Evolutionary conservation across 2,888 invertebrate genomes (phyloP).

Genomic region (Phanerotoma sp.): DNA sequence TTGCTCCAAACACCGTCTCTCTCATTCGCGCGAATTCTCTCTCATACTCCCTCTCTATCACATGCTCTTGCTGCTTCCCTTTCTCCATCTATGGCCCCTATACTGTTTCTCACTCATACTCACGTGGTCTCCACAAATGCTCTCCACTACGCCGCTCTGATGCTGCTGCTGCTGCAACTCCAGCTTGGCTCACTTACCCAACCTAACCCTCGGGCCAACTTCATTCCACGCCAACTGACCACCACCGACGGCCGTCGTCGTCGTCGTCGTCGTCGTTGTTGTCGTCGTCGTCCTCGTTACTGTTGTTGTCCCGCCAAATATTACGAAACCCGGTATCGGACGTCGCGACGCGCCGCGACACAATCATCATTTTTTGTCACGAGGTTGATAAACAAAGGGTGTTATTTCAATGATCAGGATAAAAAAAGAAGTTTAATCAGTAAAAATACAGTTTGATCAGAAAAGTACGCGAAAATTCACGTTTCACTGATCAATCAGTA

Average conservation of each 20-base stretch:
- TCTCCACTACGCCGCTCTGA: constrained; percentile 42
- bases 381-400: too few relatives aligned
- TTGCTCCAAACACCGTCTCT: constrained; percentile 26
- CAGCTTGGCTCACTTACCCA: constrained; percentile 43
- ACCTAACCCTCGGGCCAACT: constrained; percentile 55
- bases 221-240: constrained; percentile 58
- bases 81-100: constrained; percentile 9
- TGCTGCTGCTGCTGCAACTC: constrained; percentile 44
- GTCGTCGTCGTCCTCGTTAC: constrained; percentile 33
- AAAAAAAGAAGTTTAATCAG: too few relatives aligned
- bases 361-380: background rate
- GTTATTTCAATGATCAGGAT: too few relatives aligned
- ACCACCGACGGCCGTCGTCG: constrained; percentile 53
- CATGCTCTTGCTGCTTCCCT: constrained; percentile 14
- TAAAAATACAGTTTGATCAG: too few relatives aligned
- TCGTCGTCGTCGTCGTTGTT: constrained; percentile 30
- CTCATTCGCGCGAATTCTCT: constrained; percentile 15
- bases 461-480: too few relatives aligned
- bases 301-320: constrained; percentile 26
- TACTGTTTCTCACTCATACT: constrained; percentile 32
- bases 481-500: too few relatives aligned
- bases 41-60: constrained; percentile 4
- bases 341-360: constrained; percentile 19
- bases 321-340: constrained; percentile 5
- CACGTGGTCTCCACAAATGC: constrained; percentile 21